phyloP scores from a whole-genome alignment of 1,140 invertebrate species.

The Chymomyza costata region DNA sequence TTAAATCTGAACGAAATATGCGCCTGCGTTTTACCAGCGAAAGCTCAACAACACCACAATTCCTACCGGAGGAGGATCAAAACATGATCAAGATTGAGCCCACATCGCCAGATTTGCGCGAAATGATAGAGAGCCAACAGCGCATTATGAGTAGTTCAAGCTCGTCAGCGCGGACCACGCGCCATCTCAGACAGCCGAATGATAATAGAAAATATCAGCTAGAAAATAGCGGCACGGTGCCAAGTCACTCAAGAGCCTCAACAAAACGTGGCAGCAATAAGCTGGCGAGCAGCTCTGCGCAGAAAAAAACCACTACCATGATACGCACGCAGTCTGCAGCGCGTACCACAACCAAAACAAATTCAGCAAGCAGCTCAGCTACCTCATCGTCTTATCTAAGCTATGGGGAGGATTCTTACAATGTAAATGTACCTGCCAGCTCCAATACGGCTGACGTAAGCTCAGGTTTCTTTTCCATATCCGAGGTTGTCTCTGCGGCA shows the following conservation, averaged over 20 bases:
- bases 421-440: conserved; percentile 39
- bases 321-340: conserved; percentile 15
- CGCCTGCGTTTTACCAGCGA: conserved; percentile 63
- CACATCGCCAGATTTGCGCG: conserved; percentile 58
- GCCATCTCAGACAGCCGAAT: conserved; percentile 45
- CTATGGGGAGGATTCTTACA: conserved; percentile 53
- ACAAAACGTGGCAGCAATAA: neutral
- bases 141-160: too few species aligned
- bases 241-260: too few species aligned
- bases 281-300: too few species aligned
- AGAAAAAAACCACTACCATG: conserved; percentile 21
- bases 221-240: too few species aligned
- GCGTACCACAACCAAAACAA: neutral
- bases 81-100: conserved; percentile 70
- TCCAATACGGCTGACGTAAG: conserved; percentile 46
- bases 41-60: conserved; percentile 60
- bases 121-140: conserved; percentile 61
- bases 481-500: conserved; percentile 60
- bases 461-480: conserved; percentile 63
- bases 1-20: conserved; percentile 54
- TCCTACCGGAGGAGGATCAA: conserved; percentile 56
- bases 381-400: conserved; percentile 46
- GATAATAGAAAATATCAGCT: conserved; percentile 25
- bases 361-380: conserved; percentile 12
- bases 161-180: conserved; percentile 41